phyloP scores from a whole-genome alignment of 2,113 vertebrate genomes.

The Ceuthmochares aereus region DNA sequence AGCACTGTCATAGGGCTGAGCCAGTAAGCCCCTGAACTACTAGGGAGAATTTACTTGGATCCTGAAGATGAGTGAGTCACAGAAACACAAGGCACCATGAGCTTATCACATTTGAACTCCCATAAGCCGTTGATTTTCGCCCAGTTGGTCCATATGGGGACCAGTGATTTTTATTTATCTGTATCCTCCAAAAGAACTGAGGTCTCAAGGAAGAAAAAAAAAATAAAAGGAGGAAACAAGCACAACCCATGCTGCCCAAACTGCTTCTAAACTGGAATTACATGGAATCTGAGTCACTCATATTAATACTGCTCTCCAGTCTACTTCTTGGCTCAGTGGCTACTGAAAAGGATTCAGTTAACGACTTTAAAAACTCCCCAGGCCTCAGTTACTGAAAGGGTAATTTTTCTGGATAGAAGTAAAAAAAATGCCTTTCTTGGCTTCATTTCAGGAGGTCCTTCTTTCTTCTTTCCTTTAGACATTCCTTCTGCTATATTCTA shows the following conservation, averaged over 20 bases:
- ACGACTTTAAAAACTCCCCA: conserved; percentile 13
- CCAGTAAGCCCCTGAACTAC: not conserved
- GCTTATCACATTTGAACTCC: not conserved
- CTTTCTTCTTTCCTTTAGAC: conserved; percentile 5
- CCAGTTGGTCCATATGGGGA: not conserved
- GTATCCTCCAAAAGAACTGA: not conserved
- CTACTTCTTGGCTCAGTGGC: not conserved
- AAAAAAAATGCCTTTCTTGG: conserved; percentile 5
- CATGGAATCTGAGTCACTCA: not conserved
- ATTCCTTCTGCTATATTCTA: conserved; percentile 9
- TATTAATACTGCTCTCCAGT: conserved; percentile 2
- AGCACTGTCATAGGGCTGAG: not conserved
- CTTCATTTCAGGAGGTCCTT: not conserved
- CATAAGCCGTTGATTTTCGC: not conserved
- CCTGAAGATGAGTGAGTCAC: not conserved
- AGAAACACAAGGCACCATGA: not conserved
- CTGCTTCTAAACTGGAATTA: not conserved
- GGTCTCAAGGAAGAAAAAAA: not conserved
- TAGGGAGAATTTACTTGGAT: not conserved
- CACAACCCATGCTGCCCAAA: not conserved
- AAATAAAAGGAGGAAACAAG: not conserved
- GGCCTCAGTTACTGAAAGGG: not conserved
- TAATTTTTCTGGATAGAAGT: not conserved
- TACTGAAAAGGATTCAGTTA: not conserved
- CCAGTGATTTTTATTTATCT: not conserved